phyloP scores from a whole-genome alignment of 2,888 invertebrate genomes.

The Eupithecia centaureata region DNA sequence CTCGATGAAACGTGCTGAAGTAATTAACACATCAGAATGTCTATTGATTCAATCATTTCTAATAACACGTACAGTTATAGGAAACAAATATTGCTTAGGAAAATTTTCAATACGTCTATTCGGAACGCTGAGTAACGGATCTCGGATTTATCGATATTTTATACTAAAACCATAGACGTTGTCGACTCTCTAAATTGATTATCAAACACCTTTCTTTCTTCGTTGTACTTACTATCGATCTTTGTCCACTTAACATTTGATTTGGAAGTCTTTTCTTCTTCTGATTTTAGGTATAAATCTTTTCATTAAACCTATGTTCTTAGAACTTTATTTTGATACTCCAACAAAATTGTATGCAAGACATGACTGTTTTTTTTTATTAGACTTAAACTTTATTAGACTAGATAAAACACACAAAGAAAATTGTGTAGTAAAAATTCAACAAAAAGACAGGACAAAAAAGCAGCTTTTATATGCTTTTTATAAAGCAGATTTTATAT shows the following conservation, averaged over 20 bases:
- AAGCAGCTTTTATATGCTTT: too few species aligned
- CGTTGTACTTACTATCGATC: not conserved
- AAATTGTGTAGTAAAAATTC: too few species aligned
- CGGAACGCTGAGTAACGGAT: constrained; percentile 4
- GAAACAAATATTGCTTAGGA: constrained; percentile 5
- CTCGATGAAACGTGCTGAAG: not conserved
- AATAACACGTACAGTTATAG: not conserved
- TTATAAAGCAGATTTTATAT: too few species aligned
- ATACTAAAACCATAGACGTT: not conserved
- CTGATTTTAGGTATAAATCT: too few species aligned
- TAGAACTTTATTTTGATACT: too few species aligned
- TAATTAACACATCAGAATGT: not conserved
- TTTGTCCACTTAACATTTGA: not conserved
- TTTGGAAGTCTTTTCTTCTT: not conserved
- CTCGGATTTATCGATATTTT: constrained; percentile 9
- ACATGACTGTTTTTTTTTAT: too few species aligned
- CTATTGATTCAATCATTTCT: constrained; percentile 11
- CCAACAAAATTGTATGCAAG: too few species aligned
- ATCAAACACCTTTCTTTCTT: not conserved
- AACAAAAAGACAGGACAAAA: too few species aligned
- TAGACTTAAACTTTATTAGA: too few species aligned
- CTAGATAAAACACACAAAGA: too few species aligned
- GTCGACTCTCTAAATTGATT: not conserved
- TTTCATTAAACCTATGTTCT: too few species aligned
- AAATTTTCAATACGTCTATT: not conserved